A percentile compares a stretch with the other conserved stretches of the same genome.
phyloP scores from a whole-genome alignment of 2,888 invertebrate species.

The Embidobia sp. region DNA sequence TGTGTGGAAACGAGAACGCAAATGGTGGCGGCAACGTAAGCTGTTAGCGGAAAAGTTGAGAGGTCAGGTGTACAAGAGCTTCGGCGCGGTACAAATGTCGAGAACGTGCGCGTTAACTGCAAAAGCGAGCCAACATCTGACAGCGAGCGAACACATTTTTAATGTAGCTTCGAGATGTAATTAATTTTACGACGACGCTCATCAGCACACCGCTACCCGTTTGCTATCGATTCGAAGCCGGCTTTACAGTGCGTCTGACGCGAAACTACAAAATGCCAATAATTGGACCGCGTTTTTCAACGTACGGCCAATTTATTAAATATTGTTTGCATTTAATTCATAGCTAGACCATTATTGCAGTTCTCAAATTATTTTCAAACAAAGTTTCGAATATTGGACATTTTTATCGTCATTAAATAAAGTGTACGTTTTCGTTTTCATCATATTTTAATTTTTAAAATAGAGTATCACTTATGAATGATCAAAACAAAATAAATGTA shows the following conservation, averaged over 20 bases:
- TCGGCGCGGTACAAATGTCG: constrained; percentile 17
- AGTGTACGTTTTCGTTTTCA: too few species aligned
- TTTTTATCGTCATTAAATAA: not conserved
- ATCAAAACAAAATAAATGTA: too few species aligned
- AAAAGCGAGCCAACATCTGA: constrained; percentile 67
- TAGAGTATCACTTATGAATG: too few species aligned
- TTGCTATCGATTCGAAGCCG: constrained; percentile 29
- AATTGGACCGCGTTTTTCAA: constrained; percentile 30
- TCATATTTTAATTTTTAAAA: too few species aligned
- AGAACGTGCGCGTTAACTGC: constrained; percentile 35
- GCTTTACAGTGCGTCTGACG: constrained; percentile 13
- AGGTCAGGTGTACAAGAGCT: constrained; percentile 43
- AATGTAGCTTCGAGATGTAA: constrained; percentile 80
- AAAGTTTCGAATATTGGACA: too few species aligned
- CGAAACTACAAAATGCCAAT: constrained; percentile 21
- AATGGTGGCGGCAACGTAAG: constrained; percentile 27
- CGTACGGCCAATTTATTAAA: constrained; percentile 13
- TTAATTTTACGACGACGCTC: constrained; percentile 78
- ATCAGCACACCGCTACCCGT: constrained; percentile 67
- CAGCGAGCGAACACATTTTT: constrained; percentile 78
- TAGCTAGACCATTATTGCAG: not conserved
- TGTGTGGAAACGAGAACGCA: constrained; percentile 46
- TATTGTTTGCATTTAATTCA: constrained; percentile 31
- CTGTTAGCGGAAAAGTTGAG: constrained; percentile 52
- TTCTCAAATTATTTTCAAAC: too few species aligned